These are phyloP conservation scores for Microcaecilia unicolor DNA, from an alignment of 2,797 vertebrate species.

Conservation along the genomic window DNA sequence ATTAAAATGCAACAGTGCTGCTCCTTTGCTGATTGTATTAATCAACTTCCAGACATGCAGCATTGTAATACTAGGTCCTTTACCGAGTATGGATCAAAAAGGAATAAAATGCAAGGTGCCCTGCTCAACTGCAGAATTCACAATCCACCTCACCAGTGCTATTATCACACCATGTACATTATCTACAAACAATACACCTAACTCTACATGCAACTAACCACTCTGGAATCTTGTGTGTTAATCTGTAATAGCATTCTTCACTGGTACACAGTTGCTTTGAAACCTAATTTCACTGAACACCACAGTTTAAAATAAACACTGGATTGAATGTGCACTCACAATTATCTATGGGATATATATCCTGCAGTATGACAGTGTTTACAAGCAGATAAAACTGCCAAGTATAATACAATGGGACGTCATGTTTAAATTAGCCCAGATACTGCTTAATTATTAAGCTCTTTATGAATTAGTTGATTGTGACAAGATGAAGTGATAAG, in stretches of 20 bases:
- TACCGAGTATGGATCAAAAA: no score
- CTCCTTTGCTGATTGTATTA: background rate
- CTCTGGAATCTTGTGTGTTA: background rate
- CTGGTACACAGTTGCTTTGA: background rate
- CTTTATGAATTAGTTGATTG: no score
- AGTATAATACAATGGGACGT: no score
- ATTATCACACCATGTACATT: background rate
- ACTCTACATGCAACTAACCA: background rate
- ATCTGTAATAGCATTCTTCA: background rate
- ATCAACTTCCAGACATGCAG: background rate
- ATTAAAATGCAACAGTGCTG: background rate
- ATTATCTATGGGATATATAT: no score
- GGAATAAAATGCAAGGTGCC: background rate
- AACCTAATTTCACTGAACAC: slow-evolving; percentile 1
- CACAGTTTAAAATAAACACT: no score
- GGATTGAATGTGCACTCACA: no score
- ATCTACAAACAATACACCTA: background rate
- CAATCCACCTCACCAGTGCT: background rate
- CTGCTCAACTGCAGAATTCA: background rate
- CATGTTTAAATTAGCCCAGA: no score
- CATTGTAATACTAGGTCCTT: background rate
- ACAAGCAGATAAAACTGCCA: no score
- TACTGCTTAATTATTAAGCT: no score
- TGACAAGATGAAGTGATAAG: no score
- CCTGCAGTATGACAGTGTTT: no score